Percentiles rank a stretch among this genome's conserved stretches.
Conservation (phyloP, 2,797 vertebrate species). For the Coregonus sp. region DNA sequence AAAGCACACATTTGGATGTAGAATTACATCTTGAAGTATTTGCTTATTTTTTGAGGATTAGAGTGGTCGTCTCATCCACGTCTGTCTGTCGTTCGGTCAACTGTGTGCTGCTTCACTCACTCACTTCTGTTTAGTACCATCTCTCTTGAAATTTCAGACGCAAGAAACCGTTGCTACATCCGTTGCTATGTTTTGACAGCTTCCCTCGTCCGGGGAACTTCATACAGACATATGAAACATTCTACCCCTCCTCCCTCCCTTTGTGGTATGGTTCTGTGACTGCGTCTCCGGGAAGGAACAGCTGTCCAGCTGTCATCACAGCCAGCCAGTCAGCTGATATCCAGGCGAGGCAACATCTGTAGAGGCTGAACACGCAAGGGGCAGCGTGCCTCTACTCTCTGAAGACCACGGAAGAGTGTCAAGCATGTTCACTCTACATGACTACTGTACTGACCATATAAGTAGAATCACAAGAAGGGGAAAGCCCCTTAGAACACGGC, state of each 20-base stretch:
- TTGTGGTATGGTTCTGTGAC: slow-evolving; percentile 70
- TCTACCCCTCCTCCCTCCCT: slow-evolving; percentile 28
- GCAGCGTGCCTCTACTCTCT: slow-evolving; percentile 62
- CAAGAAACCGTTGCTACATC: slow-evolving; percentile 63
- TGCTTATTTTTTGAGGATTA: slow-evolving; percentile 31
- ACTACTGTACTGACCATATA: slow-evolving; percentile 65
- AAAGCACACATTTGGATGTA: slow-evolving; percentile 34
- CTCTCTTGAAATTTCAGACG: slow-evolving; percentile 55
- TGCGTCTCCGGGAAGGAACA: slow-evolving; percentile 79
- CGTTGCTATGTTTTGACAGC: slow-evolving; percentile 64
- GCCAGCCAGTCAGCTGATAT: slow-evolving; percentile 74
- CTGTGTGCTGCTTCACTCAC: slow-evolving; percentile 49
- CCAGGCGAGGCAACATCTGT: slow-evolving; percentile 78
- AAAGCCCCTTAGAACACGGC: slow-evolving; percentile 30
- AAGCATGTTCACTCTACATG: slow-evolving; percentile 65
- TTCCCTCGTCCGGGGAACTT: slow-evolving; percentile 74
- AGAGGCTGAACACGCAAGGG: slow-evolving; percentile 61
- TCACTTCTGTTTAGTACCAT: slow-evolving; percentile 54
- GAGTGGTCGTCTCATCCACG: slow-evolving; percentile 48
- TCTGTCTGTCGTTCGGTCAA: slow-evolving; percentile 67
- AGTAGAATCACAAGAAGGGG: slow-evolving; percentile 59
- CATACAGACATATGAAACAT: slow-evolving; percentile 70
- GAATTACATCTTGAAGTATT: slow-evolving; percentile 18
- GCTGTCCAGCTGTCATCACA: slow-evolving; percentile 83
- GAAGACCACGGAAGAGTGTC: slow-evolving; percentile 69